A percentile compares a stretch with the other conserved stretches of the same genome.
Evolutionary conservation across 2,113 vertebrate species (phyloP).

Genomic region (Rissa tridactyla): DNA sequence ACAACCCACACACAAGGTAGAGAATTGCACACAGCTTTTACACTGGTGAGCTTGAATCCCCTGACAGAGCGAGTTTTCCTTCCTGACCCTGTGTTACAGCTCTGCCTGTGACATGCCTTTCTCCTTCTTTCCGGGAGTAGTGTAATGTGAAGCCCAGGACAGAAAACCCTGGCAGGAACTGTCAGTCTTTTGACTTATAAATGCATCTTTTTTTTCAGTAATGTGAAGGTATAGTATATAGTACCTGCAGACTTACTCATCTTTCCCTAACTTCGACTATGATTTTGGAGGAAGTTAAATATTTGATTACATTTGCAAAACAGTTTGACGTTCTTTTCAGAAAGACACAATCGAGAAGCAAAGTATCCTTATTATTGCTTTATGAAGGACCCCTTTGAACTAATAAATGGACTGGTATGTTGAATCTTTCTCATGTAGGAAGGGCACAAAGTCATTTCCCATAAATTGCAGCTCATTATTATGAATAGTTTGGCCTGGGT

Average conservation of each 20-base stretch:
- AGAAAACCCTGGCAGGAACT: background rate
- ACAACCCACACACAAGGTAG: background rate
- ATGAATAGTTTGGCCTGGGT: constrained; percentile 27
- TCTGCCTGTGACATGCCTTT: background rate
- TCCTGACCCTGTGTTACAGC: background rate
- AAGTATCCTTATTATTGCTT: constrained; percentile 10
- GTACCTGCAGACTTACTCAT: background rate
- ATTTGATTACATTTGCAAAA: background rate
- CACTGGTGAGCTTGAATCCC: background rate
- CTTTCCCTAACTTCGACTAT: background rate
- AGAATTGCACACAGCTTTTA: background rate
- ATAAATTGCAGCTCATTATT: constrained; percentile 44
- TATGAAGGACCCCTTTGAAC: constrained; percentile 12
- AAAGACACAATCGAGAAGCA: background rate
- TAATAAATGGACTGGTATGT: background rate
- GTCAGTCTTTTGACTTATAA: background rate
- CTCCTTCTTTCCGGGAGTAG: background rate
- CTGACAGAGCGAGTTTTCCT: background rate
- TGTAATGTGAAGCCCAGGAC: background rate
- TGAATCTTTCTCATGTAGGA: constrained; percentile 4
- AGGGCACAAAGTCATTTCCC: constrained; percentile 28
- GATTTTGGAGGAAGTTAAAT: constrained; percentile 1
- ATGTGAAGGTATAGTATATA: background rate
- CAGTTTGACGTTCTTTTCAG: background rate
- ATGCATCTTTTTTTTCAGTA: background rate